A percentile compares a stretch with the other conserved stretches of the same genome.
Evolutionary conservation across 2,797 vertebrate species (phyloP).

Genomic region (Semaprochilodus insignis): DNA sequence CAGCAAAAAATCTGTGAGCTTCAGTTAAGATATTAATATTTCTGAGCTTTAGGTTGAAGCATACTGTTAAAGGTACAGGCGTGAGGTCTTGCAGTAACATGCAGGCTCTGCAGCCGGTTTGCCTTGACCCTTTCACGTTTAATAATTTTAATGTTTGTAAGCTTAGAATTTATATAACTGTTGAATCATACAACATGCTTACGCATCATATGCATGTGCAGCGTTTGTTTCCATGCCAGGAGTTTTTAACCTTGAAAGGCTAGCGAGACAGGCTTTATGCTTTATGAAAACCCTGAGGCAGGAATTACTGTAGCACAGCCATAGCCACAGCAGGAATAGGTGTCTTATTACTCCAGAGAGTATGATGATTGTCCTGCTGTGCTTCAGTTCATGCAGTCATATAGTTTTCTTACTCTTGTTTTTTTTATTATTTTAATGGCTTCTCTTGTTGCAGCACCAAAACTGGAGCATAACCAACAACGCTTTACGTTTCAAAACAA

Average conservation of each 20-base stretch:
- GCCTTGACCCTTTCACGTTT: not conserved
- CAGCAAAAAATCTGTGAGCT: not conserved
- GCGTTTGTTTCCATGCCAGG: not conserved
- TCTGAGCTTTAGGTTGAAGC: too few species aligned
- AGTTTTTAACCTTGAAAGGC: not conserved
- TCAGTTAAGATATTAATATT: not conserved
- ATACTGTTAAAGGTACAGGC: too few species aligned
- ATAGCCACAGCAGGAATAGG: not conserved
- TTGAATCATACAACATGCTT: too few species aligned
- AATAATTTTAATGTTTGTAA: not conserved
- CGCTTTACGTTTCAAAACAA: not conserved
- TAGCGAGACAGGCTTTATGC: not conserved
- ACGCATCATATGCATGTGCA: not conserved
- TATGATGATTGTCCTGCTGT: not conserved
- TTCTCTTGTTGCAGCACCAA: not conserved
- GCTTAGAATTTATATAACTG: not conserved
- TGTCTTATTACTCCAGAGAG: conserved; percentile 2
- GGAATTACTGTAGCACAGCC: not conserved
- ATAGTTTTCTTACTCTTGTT: not conserved
- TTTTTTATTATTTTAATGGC: not conserved
- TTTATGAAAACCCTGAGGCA: not conserved
- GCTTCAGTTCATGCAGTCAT: not conserved
- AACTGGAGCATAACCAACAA: not conserved
- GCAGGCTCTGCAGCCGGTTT: not conserved
- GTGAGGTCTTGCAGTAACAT: too few species aligned